Evolutionary conservation across 1,140 invertebrate genomes (phyloP), one percentile per base, ranked within the genome.

Genomic region (Drosophila ohnishii): DNA sequence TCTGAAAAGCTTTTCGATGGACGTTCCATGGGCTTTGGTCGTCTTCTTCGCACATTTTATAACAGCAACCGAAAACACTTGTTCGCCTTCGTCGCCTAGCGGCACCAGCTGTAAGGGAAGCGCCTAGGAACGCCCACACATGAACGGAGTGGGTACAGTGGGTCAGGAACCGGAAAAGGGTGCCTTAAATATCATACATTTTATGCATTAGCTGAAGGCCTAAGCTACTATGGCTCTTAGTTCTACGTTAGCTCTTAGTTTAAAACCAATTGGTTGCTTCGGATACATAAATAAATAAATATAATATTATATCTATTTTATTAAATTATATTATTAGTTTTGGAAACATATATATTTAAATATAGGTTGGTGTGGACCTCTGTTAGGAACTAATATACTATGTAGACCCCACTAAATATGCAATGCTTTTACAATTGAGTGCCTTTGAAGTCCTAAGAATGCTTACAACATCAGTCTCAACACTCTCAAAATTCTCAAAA

Each of bases 1-100:
- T 77, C 40, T 71, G 56, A 50, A 74, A 79, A 87, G 82, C 78
- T 86, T 67, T 84, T 50, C 47, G 70, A 65, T 53, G 70, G 60
- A 34, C 64, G 64, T 53, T 69, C 64, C 76, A 64, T 60, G 60
- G 62, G 69, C 78, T 48, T 62, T 78, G 50, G 50, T 40, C 40
- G 19, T 60, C 80, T 53, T 48, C 51, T 53, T 22, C 32, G 16
- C 40, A 16, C 40, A 44, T 66, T 51, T 39, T 62, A 35, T 59
- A 55, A 35, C 39, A 64, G 42, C 10, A 40, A 74, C 58, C 32
- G 34, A 77, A 66, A 78, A 75, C 84, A 80, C 67, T 86, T 63
- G 60, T 61, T 77, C 47, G 64, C 53, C 45, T 71, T 70, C 32
- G 67, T 71, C 65, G 65, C 50, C 40, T 60, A 83, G 76, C 72